These are phyloP conservation scores for Procavia capensis DNA, from an alignment of 2,113 vertebrate genomes.

Conservation along the genomic window DNA sequence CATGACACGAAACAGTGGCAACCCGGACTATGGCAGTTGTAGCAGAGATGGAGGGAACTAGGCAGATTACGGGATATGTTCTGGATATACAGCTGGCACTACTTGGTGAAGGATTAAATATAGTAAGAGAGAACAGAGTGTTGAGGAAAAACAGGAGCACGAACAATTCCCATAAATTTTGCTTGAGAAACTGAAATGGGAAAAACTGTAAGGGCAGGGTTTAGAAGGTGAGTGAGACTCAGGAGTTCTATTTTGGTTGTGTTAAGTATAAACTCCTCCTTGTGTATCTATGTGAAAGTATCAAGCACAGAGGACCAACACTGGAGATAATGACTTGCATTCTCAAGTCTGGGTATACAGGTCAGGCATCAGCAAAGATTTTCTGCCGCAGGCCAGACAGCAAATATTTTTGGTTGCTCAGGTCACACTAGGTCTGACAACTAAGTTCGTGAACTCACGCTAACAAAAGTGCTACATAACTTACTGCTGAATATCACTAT, in stretches of 20 bases:
- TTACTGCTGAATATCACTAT: no score
- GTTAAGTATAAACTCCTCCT: not conserved
- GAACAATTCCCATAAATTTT: not conserved
- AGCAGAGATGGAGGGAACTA: not conserved
- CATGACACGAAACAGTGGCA: not conserved
- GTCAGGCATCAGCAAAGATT: not conserved
- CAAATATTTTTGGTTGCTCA: slow-evolving; percentile 37
- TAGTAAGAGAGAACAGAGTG: not conserved
- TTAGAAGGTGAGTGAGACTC: not conserved
- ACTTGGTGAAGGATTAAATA: not conserved
- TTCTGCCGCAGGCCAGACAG: not conserved
- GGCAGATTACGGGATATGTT: not conserved
- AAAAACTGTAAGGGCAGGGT: not conserved
- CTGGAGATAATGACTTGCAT: not conserved
- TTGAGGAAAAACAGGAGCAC: not conserved
- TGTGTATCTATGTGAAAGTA: not conserved
- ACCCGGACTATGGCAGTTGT: not conserved
- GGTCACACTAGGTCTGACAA: no score
- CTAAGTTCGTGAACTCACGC: no score
- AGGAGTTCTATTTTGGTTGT: not conserved
- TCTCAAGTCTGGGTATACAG: not conserved
- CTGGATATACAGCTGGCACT: not conserved
- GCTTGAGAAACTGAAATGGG: not conserved
- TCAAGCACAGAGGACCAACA: not conserved
- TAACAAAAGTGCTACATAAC: no score